Evolutionary conservation across 2,888 invertebrate species (phyloP), one percentile per base, ranked within the genome.

Genomic region (Synanthedon myopaeformis): DNA sequence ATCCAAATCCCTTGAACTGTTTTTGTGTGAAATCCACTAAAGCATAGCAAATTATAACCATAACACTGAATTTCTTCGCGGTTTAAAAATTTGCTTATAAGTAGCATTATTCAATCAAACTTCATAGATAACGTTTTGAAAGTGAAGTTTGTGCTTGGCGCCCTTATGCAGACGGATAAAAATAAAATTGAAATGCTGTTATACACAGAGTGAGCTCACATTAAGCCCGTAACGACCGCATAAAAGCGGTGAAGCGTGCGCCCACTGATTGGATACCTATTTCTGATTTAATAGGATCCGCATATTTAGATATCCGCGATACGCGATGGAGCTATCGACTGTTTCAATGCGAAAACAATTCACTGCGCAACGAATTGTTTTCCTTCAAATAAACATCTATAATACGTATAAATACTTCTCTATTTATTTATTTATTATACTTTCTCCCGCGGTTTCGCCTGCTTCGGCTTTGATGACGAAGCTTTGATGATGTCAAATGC

Each of bases 191-290:
- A 13, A 45, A 45, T 45, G 45, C n/a, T n/a, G 14, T 45, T 45
- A 10, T 8, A 45, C 45, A 45, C 14, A 45, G 13, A 45, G 45
- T 45, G 45, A 45, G 45, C 13, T 45, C 13, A 45, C 45, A 45
- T 45, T 45, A 45, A n/a, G 45, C n/a, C 60, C 65, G 66, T 71
- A 74, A 74, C 69, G 73, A 69, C 71, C 68, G 66, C 69, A 71
- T 78, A 76, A 77, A 79, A 53, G 58, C 69, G 60, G 52, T 65
- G 69, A 70, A 72, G 72, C 76, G 67, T 74, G 63, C 57, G 60
- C 56, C 45, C 69, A 69, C 72, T 81, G 81, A 81, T 81, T 81
- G 79, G 79, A 78, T 79, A 70, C 70, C 75, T 81, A 79, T 81
- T 81, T 79, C 71, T 74, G 79, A 72, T 78, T 76, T 79, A 75